Conservation (phyloP, 2,888 invertebrate genomes). For the Phaedon cochleariae region DNA sequence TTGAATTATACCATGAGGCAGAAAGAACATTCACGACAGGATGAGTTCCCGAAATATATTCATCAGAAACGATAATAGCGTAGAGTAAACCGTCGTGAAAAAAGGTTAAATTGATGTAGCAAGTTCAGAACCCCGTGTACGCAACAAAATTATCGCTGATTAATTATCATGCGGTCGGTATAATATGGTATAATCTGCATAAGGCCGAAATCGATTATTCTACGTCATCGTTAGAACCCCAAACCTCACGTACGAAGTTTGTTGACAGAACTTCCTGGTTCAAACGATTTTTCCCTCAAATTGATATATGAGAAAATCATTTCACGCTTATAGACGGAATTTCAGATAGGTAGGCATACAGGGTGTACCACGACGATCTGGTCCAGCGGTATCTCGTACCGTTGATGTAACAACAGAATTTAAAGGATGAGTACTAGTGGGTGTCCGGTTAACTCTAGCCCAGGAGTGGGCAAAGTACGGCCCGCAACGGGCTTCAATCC, state of each 20-base stretch:
- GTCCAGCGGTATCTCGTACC: too few species aligned
- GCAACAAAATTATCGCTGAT: conserved; percentile 24
- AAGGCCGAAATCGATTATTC: conserved; percentile 34
- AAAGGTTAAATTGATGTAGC: conserved; percentile 10
- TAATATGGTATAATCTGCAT: conserved; percentile 36
- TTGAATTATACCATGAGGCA: background rate
- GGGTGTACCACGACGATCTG: too few species aligned
- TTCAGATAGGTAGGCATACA: too few species aligned
- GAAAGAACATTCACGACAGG: background rate
- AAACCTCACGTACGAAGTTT: conserved; percentile 23
- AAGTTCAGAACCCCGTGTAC: conserved; percentile 6
- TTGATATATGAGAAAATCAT: background rate
- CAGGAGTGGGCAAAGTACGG: too few species aligned
- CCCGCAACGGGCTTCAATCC: too few species aligned
- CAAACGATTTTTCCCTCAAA: background rate
- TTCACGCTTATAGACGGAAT: background rate
- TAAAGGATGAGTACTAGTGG: too few species aligned
- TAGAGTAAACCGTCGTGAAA: background rate
- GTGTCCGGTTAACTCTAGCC: too few species aligned
- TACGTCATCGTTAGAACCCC: conserved; percentile 26
- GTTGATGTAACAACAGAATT: too few species aligned
- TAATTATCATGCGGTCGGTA: conserved; percentile 26
- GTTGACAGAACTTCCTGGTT: conserved; percentile 22
- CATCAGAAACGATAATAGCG: background rate
- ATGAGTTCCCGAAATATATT: background rate